Base-by-base conservation (phyloP, 2,797 vertebrate species). In the Tenualosa thibaudeaui region DNA sequence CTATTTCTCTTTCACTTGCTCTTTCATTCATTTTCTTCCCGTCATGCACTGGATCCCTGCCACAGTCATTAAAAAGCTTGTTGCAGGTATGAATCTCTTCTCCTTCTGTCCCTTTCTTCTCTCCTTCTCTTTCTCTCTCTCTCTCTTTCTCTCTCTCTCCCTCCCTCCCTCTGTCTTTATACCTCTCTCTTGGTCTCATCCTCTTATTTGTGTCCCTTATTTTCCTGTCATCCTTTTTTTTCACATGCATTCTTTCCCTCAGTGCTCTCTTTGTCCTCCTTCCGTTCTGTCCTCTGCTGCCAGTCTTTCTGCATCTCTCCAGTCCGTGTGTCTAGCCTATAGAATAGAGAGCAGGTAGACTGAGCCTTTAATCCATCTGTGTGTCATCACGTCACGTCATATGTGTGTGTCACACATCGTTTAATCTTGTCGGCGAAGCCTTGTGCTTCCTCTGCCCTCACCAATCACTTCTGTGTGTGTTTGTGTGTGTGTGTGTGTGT, bases 51-150 rank as follows among this genome's bases (percentile, higher is more conserved):
- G 90, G 96, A 95, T 91, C 88, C 90, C 92, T 94, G 89, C 95
- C 94, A 91, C 95, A 89, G 95, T 96, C 92, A 94, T 95, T 93
- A 96, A 96, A 96, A 96, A 96, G 94, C 94, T 96, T 87, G 96
- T 93, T 83, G 95, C 94, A 96, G 96, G 96, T 96, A 96, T 19
- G 95, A 93, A 92, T 81, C 81, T 84, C 82, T 86, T 37, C n/a
- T 62, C 58, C 24, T 19, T 62, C 84, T 83, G 82, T 85, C 85
- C 6, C 50, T 51, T 9, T 51, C 10, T 85, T 89, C 83, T 88
- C 84, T 84, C 65, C 85, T 58, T 86, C 81, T 46, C 5, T 22
- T 2, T 7, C 0, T 87, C 17, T 31, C 9, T 37, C n/a, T 9
- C n/a, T 15, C 62, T 68, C 24, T 65, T 8, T 65, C 62, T 65